These are phyloP conservation scores for Alviniconcha strummeri DNA, from an alignment of 2,888 invertebrate species.

Conservation along the genomic window DNA sequence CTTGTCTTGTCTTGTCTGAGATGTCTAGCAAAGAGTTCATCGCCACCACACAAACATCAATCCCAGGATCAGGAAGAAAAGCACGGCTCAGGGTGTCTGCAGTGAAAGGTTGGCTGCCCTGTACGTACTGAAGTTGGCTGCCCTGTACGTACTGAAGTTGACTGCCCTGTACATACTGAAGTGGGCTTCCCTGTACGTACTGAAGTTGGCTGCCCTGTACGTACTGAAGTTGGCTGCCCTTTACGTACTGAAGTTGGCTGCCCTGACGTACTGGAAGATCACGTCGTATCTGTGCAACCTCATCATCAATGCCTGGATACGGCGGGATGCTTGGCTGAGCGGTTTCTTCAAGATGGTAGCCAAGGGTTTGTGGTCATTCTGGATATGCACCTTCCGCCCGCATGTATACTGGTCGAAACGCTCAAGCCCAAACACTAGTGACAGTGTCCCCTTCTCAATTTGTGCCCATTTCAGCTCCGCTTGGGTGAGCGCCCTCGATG, in stretches of 20 bases:
- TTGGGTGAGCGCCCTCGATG: slow-evolving; percentile 41
- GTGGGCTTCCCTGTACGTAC: too few species aligned
- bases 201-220: too few species aligned
- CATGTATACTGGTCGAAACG: slow-evolving; percentile 49
- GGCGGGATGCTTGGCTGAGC: too few species aligned
- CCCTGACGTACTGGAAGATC: slow-evolving; percentile 20
- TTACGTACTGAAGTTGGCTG: slow-evolving; percentile 16
- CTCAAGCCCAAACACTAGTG: slow-evolving; percentile 42
- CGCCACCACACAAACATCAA: not conserved
- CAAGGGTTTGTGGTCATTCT: slow-evolving; percentile 27
- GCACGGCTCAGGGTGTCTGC: slow-evolving; percentile 42
- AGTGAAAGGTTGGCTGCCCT: not conserved
- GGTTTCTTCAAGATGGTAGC: not conserved
- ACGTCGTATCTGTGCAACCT: too few species aligned
- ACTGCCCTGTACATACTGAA: slow-evolving; percentile 19
- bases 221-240: not conserved
- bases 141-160: too few species aligned
- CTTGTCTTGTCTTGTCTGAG: slow-evolving; percentile 14
- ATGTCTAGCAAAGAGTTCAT: slow-evolving; percentile 1
- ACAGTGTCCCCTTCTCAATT: slow-evolving; percentile 46
- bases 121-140: too few species aligned
- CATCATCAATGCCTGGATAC: too few species aligned
- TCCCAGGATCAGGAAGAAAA: slow-evolving; percentile 1
- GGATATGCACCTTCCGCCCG: slow-evolving; percentile 33
- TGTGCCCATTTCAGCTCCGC: slow-evolving; percentile 48